A percentile compares a stretch with the other conserved stretches of the same genome.
Conservation (phyloP, 2,113 vertebrate species). For the Caranx ignobilis region DNA sequence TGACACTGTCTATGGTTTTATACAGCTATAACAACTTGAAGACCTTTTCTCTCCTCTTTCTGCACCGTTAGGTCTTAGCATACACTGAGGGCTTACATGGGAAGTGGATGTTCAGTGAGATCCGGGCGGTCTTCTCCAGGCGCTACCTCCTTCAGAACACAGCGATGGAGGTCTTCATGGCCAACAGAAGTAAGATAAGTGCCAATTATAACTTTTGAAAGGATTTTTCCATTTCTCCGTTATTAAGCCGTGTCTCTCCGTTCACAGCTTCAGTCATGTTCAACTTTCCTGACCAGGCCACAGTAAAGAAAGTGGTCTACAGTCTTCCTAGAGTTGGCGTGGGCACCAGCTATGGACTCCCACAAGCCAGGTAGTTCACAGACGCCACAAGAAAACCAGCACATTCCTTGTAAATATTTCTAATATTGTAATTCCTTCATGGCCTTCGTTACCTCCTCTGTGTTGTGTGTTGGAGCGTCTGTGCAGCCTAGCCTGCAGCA, state of each 20-base stretch:
- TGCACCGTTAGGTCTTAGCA: slow-evolving; percentile 87
- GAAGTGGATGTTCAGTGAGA: slow-evolving; percentile 99
- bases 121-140: slow-evolving; percentile 96
- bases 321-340: slow-evolving; percentile 97
- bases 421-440: neutral
- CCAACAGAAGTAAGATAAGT: slow-evolving; percentile 93
- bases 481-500: slow-evolving; percentile 52
- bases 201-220: slow-evolving; percentile 17
- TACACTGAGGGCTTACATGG: slow-evolving; percentile 98
- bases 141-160: slow-evolving; percentile 96
- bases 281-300: slow-evolving; percentile 98
- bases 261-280: slow-evolving; percentile 96
- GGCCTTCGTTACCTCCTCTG: neutral
- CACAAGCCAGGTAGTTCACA: slow-evolving; percentile 93
- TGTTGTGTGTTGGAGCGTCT: slow-evolving; percentile 31
- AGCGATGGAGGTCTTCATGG: slow-evolving; percentile 98
- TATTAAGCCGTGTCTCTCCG: slow-evolving; percentile 43
- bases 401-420: neutral
- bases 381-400: neutral
- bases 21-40: neutral
- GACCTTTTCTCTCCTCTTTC: slow-evolving; percentile 1
- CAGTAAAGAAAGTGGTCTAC: slow-evolving; percentile 96
- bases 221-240: neutral
- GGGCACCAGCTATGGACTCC: slow-evolving; percentile 98
- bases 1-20: slow-evolving; percentile 7